phyloP scores from a whole-genome alignment of 2,113 vertebrate species.

The Apodemus sylvaticus region DNA sequence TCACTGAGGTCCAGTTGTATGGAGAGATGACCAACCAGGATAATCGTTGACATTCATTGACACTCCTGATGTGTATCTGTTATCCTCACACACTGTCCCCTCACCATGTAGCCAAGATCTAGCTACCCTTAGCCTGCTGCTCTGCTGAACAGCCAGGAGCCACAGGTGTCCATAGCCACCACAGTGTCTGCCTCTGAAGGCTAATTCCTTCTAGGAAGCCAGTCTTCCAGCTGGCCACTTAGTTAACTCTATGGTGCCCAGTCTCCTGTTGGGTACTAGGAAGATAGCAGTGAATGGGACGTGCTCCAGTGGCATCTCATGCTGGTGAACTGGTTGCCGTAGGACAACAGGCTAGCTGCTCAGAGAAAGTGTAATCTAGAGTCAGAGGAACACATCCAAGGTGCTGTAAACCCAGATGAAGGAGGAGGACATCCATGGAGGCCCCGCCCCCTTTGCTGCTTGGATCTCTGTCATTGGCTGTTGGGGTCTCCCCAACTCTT shows the following conservation, averaged over 20 bases:
- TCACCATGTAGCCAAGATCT: rapidly evolving
- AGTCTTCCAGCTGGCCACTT: neutral
- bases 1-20: neutral
- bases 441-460: rapidly evolving
- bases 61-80: too few relatives aligned
- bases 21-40: neutral
- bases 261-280: neutral
- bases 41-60: neutral
- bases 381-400: neutral
- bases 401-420: neutral
- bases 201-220: neutral
- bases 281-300: neutral
- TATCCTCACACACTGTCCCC: too few relatives aligned
- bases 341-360: neutral
- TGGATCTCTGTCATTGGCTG: neutral
- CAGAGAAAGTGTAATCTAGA: too few relatives aligned
- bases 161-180: neutral
- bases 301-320: neutral
- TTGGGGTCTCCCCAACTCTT: neutral
- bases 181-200: neutral
- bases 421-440: neutral
- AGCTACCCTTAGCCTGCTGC: neutral
- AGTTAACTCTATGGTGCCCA: rapidly evolving
- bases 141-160: neutral
- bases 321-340: neutral